These are phyloP conservation scores for Hippoglossus hippoglossus DNA, from an alignment of 2,797 vertebrate species.

Conservation along the genomic window DNA sequence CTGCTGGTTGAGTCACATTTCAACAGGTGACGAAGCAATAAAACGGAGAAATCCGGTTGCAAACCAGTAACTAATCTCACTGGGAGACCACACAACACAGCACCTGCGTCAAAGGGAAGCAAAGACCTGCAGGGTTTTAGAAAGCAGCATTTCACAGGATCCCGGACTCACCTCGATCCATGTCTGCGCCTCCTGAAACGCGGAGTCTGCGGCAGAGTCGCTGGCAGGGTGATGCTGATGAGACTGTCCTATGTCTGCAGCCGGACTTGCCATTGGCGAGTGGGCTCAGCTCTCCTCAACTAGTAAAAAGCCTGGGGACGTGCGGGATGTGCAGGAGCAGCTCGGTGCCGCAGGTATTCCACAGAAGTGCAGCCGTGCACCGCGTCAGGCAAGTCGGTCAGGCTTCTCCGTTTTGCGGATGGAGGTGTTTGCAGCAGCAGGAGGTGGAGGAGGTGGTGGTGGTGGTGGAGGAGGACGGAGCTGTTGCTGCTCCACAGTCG, in stretches of 20 bases:
- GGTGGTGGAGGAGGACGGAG: constrained; percentile 12
- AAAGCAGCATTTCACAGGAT: background rate
- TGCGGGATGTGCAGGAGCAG: constrained; percentile 12
- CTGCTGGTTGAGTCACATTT: constrained; percentile 41
- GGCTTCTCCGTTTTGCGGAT: constrained; percentile 12
- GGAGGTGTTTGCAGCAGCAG: too few relatives aligned
- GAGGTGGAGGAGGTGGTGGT: too few relatives aligned
- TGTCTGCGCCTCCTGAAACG: constrained; percentile 91
- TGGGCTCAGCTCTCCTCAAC: constrained; percentile 47
- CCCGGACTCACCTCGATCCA: constrained; percentile 94
- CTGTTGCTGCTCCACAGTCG: constrained; percentile 51
- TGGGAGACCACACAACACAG: constrained; percentile 10
- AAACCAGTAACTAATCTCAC: constrained; percentile 26
- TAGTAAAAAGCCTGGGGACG: constrained; percentile 6
- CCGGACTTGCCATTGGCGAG: constrained; percentile 91
- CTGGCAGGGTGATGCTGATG: constrained; percentile 80
- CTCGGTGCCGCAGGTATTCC: constrained; percentile 46
- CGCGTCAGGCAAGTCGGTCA: background rate
- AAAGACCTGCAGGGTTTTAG: background rate
- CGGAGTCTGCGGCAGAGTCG: constrained; percentile 83
- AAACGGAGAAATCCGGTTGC: background rate
- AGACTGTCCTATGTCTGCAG: constrained; percentile 83
- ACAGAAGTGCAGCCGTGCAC: background rate
- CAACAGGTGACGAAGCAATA: constrained; percentile 79
- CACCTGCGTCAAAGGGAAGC: constrained; percentile 19